Base-by-base conservation (phyloP, 2,797 vertebrate genomes). In the Oreochromis mossambicus region DNA sequence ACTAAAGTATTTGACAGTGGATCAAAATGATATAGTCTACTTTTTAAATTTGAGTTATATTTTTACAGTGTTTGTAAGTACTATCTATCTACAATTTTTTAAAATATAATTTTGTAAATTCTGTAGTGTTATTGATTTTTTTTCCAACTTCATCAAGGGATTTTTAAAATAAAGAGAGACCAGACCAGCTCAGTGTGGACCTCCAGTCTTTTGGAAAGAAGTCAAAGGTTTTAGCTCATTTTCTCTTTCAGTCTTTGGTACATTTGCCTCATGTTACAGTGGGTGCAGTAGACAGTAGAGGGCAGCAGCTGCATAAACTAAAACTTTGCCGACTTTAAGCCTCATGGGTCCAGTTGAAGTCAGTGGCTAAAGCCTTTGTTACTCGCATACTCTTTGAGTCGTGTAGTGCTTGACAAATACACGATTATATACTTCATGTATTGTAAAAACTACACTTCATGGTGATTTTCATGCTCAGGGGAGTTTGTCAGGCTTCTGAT, bases 261-360 rank as follows among this genome's bases (percentile, higher is more conserved):
- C 4, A 26, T 17, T 26, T 54, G 2, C 24, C 2, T 36, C 3
- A 15, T 83, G 54, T 43, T 43, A 38, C 11, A 8, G 78, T 50
- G 34, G 2, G 1, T 12, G 24, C 26, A 87, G 34, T 26, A 68
- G 78, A 78, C 89, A 86, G 82, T 46, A 92, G 92, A 91, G 83
- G 89, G 90, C 92, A 93, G 90, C 82, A 93, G 78, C 51, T 61
- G 78, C 34, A 56, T 80, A 82, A 84, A 13, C 46, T 32, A 84
- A 82, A 84, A 9, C 24, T 51, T 15, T 83, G 26, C 38, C 41
- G 34, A 76, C 29, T 21, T 48, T 50, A 5, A 76, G 12, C 21
- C 41, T 54, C 21, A 50, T 19, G 48, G 19, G 26, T 70, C 38
- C 34, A 73, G 17, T 15, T 38, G 11, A 79, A 34, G 34, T 79